These are phyloP conservation scores for Mormyrus proboscirostris DNA, from an alignment of 2,797 vertebrate genomes.

Conservation along the genomic window DNA sequence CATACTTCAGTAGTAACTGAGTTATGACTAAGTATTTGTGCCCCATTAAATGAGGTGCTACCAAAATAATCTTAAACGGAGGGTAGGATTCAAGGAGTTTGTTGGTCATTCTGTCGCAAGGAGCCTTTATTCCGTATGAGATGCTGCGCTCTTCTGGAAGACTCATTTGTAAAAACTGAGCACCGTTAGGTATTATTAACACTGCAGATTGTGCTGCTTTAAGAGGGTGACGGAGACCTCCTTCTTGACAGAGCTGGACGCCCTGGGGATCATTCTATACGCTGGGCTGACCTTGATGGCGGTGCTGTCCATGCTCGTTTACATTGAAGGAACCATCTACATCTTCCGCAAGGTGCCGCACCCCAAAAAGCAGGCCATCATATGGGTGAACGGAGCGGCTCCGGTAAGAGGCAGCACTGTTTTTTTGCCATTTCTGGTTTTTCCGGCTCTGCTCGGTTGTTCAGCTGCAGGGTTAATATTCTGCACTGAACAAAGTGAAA, in stretches of 20 bases:
- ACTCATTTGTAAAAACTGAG: neutral
- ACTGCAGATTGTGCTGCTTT: neutral
- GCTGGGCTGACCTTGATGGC: conserved; percentile 71
- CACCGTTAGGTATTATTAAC: neutral
- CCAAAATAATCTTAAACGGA: neutral
- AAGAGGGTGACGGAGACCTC: neutral
- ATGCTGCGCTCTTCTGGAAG: neutral
- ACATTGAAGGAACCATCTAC: conserved; percentile 70
- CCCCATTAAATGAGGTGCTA: neutral
- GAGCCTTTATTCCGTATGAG: neutral
- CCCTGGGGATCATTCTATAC: conserved; percentile 63
- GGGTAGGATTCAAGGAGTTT: neutral
- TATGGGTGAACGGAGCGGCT: conserved; percentile 77
- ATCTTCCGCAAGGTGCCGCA: conserved; percentile 65
- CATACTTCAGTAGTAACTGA: neutral
- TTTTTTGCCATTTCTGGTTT: neutral
- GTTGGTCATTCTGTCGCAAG: neutral
- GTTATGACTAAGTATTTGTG: neutral
- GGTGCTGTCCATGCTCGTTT: conserved; percentile 62
- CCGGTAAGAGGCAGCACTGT: conserved; percentile 59
- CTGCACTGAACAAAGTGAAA: neutral
- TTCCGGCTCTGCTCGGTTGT: neutral
- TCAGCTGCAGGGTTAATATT: neutral
- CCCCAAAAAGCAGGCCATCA: conserved; percentile 71
- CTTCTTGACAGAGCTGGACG: conserved; percentile 61